Base-by-base conservation (phyloP, 2,113 vertebrate species). In the Ameiurus melas region DNA sequence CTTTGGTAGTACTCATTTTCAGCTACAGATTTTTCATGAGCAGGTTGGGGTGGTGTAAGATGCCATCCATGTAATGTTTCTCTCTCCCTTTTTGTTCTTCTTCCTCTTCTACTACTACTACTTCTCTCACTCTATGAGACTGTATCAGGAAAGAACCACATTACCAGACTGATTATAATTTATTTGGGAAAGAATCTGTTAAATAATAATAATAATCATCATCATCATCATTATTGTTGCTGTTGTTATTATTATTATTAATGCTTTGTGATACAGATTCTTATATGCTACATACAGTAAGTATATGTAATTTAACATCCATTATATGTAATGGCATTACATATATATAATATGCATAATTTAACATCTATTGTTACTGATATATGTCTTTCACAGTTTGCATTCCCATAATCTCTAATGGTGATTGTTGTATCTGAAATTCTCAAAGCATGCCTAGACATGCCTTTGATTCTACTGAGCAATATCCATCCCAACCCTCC, bases 401-500 rank as follows among this genome's bases (percentile, higher is more conserved):
- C 30, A 19, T 30, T 20, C 22, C 22, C 17, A 57, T 14, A 36
- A 33, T 33, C 66, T 55, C 4, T 55, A 60, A 71, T 36, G 14
- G 33, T 75, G 7, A 75, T 43, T 43, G 33, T 85, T 85, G 20
- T 75, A 85, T 43, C 57, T 64, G 73, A 64, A 79, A 33, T 62
- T 17, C 33, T 1, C 33, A 62, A 78, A 36, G 36, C 85, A 86
- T 77, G 85, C 25, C 71, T 57, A 60, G 71, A 60, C 85, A 60
- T 86, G 70, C 22, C 57, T 78, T 62, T 78, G 8, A 47, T 47
- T 5, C 10, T 64, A 64, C 64, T 86, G 57, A 64, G 25, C n/a
- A 78, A 78, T 66, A 85, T 75, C 43, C 19, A 73, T 43, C 55
- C 33, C 36, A 60, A 58, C 68, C 55, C 22, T 60, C 14, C 5